Conservation (phyloP, 2,888 invertebrate species). For the Notocelia uddmanniana region DNA sequence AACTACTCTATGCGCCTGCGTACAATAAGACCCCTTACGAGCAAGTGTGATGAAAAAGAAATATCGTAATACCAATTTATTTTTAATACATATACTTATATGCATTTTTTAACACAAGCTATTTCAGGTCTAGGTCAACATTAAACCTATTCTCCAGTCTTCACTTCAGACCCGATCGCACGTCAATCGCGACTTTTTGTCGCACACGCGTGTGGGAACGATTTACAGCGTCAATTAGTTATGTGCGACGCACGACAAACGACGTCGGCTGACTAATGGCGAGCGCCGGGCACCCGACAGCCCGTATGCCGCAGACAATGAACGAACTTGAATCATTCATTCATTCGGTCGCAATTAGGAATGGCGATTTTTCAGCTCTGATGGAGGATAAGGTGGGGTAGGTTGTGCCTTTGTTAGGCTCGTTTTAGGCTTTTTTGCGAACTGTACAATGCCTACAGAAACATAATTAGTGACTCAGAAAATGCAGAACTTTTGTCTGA, state of each 20-base stretch:
- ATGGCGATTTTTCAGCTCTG: constrained; percentile 53
- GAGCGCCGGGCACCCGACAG: constrained; percentile 63
- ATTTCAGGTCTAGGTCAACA: not conserved
- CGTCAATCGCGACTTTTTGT: constrained; percentile 18
- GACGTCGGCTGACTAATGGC: constrained; percentile 75
- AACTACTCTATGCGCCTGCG: too few species aligned
- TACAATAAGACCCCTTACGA: too few species aligned
- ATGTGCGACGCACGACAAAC: constrained; percentile 77
- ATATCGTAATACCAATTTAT: too few species aligned
- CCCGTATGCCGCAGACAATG: constrained; percentile 68
- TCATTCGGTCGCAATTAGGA: constrained; percentile 66
- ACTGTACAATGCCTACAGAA: not conserved
- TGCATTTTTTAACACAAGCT: too few species aligned
- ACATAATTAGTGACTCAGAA: not conserved
- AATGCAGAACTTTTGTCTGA: not conserved
- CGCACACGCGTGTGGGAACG: constrained; percentile 66
- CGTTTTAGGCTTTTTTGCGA: constrained; percentile 8
- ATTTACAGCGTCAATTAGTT: constrained; percentile 82
- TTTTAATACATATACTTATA: too few species aligned
- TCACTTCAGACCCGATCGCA: not conserved
- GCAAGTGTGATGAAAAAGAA: too few species aligned
- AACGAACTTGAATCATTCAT: constrained; percentile 67
- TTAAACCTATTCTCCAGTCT: not conserved
- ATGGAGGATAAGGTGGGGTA: constrained; percentile 29
- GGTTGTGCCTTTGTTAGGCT: constrained; percentile 3